phyloP scores from a whole-genome alignment of 1,140 invertebrate genomes.

The Berghia stephanieae region DNA sequence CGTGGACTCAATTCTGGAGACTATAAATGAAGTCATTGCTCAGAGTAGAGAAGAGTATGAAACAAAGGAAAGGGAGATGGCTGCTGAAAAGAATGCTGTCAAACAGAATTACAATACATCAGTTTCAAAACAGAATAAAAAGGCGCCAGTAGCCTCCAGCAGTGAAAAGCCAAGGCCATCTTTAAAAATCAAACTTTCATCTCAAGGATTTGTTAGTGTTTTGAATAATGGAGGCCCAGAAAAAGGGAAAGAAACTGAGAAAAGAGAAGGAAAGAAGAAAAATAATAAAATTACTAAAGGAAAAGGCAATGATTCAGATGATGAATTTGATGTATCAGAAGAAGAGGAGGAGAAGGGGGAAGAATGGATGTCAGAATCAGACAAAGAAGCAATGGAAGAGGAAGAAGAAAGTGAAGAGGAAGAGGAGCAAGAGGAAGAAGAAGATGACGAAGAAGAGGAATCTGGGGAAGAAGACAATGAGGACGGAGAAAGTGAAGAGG shows the following conservation, averaged over 20 bases:
- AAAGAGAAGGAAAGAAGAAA: too few species aligned
- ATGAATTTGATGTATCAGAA: background rate
- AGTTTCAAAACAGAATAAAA: background rate
- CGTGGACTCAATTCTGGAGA: background rate
- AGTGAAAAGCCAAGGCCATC: background rate
- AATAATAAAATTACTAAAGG: too few species aligned
- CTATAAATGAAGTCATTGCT: background rate
- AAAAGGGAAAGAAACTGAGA: too few species aligned
- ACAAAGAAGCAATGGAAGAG: background rate
- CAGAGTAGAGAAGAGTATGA: slow-evolving; percentile 5
- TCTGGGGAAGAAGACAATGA: background rate
- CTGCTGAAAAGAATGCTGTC: too few species aligned
- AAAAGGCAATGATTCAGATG: too few species aligned
- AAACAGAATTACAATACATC: background rate
- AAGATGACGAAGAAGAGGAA: background rate
- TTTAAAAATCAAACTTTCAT: background rate
- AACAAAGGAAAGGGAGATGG: background rate
- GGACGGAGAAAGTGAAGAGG: background rate
- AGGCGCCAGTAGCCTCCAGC: background rate
- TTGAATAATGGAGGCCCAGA: too few species aligned
- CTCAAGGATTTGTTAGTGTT: too few species aligned
- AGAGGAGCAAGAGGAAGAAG: background rate
- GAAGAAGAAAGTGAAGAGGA: background rate
- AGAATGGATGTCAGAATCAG: background rate
- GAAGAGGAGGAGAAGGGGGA: background rate